Evolutionary conservation across 1,140 invertebrate species (phyloP), one percentile per base, ranked within the genome.

Genomic region (Lanistes nyassanus): DNA sequence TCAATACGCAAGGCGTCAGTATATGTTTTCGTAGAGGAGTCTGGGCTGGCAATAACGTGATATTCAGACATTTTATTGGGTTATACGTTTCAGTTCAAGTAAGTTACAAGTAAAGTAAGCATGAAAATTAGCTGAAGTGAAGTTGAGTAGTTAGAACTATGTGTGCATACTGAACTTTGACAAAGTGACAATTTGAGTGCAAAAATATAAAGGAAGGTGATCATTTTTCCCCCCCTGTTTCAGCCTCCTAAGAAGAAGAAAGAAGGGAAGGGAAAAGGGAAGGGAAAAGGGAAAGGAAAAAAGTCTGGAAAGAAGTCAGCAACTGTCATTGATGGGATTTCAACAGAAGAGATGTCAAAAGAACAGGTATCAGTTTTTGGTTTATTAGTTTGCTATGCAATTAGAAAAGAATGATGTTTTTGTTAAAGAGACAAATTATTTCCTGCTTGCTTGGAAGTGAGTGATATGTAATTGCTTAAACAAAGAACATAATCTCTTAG

Each of bases 271-370:
- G 69, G 84, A 84, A 62, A 42, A 0, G 39, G 39, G 0, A 42
- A 42, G 0, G 39, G 39, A 42, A 42, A 42, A 42, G 39, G 39
- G 74, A 88, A 89, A 66, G 84, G 84, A 62, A 42, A 55, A 64
- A 89, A 89, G 80, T 89, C 88, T 78, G 85, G 83, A 56, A 87
- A 84, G 29, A 87, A 87, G 82, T 83, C 85, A 36, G 87, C 88
- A 51, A 87, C 87, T 31, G 85, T 96, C 34, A 94, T 98, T 75
- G 96, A 97, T 93, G 96, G 96, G 56, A 93, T 97, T 13, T 93
- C 96, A 55, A 96, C 96, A 31, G 93, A 95, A 23, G 94, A 96
- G 87, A 98, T 98, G 96, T 94, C 93, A 29, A 92, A 96, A 84
- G 96, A 98, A 86, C 96, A 98, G 90, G 89, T 90, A 78, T 65